Conservation (phyloP, 2,113 vertebrate species). For the Astur gentilis region DNA sequence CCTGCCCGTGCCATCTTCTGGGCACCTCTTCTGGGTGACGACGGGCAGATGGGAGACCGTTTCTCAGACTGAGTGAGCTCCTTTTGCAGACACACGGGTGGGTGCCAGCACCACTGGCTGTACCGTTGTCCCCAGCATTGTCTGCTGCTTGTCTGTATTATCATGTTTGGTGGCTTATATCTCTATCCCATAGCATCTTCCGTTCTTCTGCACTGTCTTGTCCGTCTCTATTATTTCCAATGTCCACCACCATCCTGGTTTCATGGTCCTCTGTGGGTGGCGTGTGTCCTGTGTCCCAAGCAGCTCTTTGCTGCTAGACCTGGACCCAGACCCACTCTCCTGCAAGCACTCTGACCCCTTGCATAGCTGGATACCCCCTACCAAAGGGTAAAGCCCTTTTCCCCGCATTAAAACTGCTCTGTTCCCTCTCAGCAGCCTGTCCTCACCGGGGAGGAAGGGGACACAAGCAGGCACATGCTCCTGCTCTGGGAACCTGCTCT, state of each 20-base stretch:
- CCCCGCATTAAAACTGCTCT: neutral
- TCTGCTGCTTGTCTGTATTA: neutral
- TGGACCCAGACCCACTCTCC: neutral
- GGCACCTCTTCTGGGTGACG: neutral
- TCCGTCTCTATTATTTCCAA: neutral
- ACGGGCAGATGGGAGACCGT: accelerated
- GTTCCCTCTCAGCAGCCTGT: neutral
- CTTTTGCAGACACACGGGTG: neutral
- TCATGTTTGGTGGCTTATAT: neutral
- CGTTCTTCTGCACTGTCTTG: neutral
- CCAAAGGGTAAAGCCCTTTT: neutral
- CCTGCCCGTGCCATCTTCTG: neutral
- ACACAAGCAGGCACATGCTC: neutral
- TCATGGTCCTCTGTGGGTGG: neutral
- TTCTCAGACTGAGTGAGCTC: neutral
- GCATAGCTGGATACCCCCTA: neutral
- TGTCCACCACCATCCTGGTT: neutral
- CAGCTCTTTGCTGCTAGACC: neutral
- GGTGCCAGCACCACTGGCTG: neutral
- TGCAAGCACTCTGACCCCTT: neutral
- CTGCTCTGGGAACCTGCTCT: neutral
- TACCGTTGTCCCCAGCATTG: neutral
- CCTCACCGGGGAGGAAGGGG: neutral
- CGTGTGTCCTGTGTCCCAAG: neutral
- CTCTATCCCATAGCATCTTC: neutral